phyloP scores from a whole-genome alignment of 2,797 vertebrate species.

The Pangasius larnaudii region DNA sequence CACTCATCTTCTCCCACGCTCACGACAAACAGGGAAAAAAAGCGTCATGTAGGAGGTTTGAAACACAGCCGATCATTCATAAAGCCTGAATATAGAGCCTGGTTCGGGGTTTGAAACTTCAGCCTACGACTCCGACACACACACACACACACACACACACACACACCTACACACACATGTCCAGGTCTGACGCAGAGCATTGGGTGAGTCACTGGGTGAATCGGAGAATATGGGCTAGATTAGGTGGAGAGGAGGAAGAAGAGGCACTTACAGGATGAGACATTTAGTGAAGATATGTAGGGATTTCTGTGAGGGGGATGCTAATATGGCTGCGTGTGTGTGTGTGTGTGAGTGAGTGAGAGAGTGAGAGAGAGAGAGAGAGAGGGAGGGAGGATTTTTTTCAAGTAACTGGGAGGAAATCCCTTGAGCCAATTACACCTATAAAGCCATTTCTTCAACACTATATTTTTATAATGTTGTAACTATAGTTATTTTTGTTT shows the following conservation, averaged over 20 bases:
- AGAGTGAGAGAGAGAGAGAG: too few species aligned
- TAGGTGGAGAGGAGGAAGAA: background rate
- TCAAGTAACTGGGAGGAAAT: too few species aligned
- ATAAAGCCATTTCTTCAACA: too few species aligned
- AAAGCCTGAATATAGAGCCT: conserved; percentile 34
- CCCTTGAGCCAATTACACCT: too few species aligned
- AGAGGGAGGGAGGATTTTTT: too few species aligned
- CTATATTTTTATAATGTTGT: too few species aligned
- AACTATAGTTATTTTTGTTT: too few species aligned
- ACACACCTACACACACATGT: background rate
- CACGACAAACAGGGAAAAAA: background rate
- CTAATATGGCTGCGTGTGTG: background rate
- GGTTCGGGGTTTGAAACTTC: conserved; percentile 12
- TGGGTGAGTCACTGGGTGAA: conserved; percentile 17
- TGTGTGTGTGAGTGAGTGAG: too few species aligned
- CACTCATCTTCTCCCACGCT: background rate
- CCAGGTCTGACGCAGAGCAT: conserved; percentile 28
- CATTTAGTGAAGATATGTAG: background rate
- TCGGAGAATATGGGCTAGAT: background rate
- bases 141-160: background rate
- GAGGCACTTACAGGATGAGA: background rate
- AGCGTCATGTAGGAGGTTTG: conserved; percentile 34
- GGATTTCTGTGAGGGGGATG: background rate
- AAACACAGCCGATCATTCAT: conserved; percentile 34
- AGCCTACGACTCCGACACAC: background rate